These are phyloP conservation scores for Apteryx mantelli DNA, from an alignment of 2,113 vertebrate genomes.

Conservation along the genomic window DNA sequence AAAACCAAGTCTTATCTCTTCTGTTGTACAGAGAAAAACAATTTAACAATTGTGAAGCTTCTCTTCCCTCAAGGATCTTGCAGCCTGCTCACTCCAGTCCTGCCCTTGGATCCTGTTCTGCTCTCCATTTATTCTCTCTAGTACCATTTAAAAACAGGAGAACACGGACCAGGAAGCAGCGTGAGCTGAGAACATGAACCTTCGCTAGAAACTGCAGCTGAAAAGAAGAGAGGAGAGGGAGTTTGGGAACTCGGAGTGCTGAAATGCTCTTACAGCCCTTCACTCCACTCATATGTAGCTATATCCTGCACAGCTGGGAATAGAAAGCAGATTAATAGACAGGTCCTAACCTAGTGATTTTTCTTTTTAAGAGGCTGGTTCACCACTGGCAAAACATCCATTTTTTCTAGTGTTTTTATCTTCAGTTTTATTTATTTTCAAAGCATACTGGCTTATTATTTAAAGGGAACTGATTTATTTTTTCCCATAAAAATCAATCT, in stretches of 20 bases:
- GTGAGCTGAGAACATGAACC: neutral
- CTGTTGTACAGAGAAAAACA: conserved; percentile 10
- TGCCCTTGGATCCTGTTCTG: conserved; percentile 9
- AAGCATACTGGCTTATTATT: neutral
- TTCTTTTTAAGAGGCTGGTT: neutral
- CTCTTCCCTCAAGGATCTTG: conserved; percentile 20
- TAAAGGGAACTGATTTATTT: neutral
- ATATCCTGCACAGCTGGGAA: neutral
- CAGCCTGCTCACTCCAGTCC: neutral
- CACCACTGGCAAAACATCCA: neutral
- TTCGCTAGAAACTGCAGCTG: neutral
- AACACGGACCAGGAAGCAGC: neutral
- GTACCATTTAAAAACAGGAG: neutral
- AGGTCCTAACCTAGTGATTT: neutral
- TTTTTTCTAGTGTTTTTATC: neutral
- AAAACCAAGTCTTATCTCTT: conserved; percentile 31
- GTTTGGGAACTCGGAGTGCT: neutral
- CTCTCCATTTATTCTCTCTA: neutral
- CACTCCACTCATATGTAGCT: neutral
- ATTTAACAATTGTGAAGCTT: neutral
- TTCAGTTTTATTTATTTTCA: conserved; percentile 11
- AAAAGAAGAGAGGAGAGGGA: neutral
- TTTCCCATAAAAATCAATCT: neutral
- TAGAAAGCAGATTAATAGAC: neutral
- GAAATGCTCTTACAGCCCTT: neutral